Base-by-base conservation (phyloP, 2,888 invertebrate genomes). In the Acanthosepion lycidas region DNA sequence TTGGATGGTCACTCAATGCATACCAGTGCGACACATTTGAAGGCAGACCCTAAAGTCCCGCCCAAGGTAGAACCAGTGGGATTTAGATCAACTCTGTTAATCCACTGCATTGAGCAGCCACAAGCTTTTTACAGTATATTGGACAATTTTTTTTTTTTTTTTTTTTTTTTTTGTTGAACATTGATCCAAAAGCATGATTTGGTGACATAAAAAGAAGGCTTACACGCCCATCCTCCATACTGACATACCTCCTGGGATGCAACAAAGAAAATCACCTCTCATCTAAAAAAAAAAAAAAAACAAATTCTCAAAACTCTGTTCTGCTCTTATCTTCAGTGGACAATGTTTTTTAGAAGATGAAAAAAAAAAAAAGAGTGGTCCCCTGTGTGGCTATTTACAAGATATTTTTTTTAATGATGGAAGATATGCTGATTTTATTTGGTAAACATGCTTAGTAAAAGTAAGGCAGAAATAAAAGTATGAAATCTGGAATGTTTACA, bases 1-100 rank as follows among this genome's bases (percentile, higher is more conserved):
- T 78, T 78, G 78, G 18, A 78, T 78, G 78, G 78, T 78, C 78
- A 78, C n/a, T 78, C 78, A 78, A 78, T 28, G 78, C 78, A 78
- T 78, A 78, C 78, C 78, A 78, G 78, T 78, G 78, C 78, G 78
- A 78, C 78, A 78, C 78, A 78, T 78, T 78, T n/a, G 78, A n/a
- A 78, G 9, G n/a, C n/a, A n/a, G 78, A 33, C 78, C 33, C 78
- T 78, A 33, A n/a, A 78, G 78, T 78, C n/a, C 78, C 78, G 78
- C 78, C 78, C 33, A 33, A 33, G n/a, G 78, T 78, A 78, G 78
- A 78, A 78, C 78, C 78, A 78, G 78, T 78, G 78, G 78, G 78
- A 78, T 78, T 78, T 78, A 78, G 78, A 78, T 78, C 78, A 78
- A 78, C 78, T 78, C n/a, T 78, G 78, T 78, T 78, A 78, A 78